Conservation (phyloP, 1,140 invertebrate species). For the Lepidurus arcticus region DNA sequence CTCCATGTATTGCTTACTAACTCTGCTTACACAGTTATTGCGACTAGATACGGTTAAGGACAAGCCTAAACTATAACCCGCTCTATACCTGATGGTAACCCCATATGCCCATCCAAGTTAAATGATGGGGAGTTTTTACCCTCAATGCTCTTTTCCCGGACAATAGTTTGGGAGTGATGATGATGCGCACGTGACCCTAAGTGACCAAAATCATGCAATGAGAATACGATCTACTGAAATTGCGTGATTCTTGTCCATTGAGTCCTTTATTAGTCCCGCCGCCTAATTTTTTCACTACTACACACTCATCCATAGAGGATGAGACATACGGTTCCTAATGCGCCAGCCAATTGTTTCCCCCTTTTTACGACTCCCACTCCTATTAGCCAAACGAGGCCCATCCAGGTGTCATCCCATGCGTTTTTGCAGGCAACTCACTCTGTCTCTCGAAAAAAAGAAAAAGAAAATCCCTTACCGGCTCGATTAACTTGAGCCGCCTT, state of each 20-base stretch:
- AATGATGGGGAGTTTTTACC: not conserved
- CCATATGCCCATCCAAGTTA: not conserved
- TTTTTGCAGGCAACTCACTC: not conserved
- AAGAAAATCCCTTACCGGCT: not conserved
- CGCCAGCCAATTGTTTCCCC: not conserved
- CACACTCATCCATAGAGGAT: not conserved
- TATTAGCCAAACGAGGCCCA: constrained; percentile 16
- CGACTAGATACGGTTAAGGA: too few relatives aligned
- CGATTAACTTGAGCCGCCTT: not conserved
- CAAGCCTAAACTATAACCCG: too few relatives aligned
- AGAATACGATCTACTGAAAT: not conserved
- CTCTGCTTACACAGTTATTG: too few relatives aligned
- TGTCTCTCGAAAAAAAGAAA: not conserved
- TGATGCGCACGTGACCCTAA: constrained; percentile 14
- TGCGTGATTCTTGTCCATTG: constrained; percentile 13
- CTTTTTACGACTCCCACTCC: not conserved
- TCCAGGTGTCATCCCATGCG: constrained; percentile 8
- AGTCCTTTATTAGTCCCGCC: not conserved
- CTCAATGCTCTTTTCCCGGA: not conserved
- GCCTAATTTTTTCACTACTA: constrained; percentile 14
- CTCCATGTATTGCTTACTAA: not conserved
- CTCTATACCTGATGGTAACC: not conserved
- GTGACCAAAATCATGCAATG: constrained; percentile 9
- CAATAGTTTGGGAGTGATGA: constrained; percentile 15
- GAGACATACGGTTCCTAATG: constrained; percentile 8